phyloP scores from a whole-genome alignment of 2,797 vertebrate genomes.

The Eulemur rubriventer region DNA sequence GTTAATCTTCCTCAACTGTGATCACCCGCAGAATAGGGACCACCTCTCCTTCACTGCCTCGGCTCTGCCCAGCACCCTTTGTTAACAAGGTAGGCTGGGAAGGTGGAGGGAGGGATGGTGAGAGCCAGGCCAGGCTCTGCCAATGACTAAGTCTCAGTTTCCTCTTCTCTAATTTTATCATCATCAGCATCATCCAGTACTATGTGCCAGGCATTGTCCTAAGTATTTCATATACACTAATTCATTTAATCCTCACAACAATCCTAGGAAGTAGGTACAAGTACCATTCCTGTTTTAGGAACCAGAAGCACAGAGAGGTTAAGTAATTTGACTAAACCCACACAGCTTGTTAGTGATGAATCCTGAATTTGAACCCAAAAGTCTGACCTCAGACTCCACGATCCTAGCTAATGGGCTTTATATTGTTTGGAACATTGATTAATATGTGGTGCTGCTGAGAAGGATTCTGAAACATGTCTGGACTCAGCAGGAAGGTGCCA shows the following conservation, averaged over 20 bases:
- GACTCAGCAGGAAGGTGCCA: background rate
- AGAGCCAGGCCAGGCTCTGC: background rate
- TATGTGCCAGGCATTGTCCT: background rate
- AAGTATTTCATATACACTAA: background rate
- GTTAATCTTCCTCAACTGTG: background rate
- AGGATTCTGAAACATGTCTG: background rate
- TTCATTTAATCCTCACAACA: background rate
- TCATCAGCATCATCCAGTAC: background rate
- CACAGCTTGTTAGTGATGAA: background rate
- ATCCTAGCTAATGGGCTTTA: background rate
- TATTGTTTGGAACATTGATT: background rate
- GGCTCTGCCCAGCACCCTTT: background rate
- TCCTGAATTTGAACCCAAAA: background rate
- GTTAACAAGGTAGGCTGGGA: background rate
- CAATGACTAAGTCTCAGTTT: background rate
- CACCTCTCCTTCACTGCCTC: background rate
- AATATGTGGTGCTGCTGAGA: background rate
- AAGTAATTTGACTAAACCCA: background rate
- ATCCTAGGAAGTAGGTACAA: background rate
- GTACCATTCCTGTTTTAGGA: background rate
- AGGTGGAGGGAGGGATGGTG: background rate
- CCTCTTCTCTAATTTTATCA: background rate
- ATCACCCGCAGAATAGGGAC: background rate
- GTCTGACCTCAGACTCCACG: background rate
- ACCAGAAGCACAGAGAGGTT: background rate